Conservation (phyloP, 2,888 invertebrate species). For the Caenorhabditis sp. region DNA sequence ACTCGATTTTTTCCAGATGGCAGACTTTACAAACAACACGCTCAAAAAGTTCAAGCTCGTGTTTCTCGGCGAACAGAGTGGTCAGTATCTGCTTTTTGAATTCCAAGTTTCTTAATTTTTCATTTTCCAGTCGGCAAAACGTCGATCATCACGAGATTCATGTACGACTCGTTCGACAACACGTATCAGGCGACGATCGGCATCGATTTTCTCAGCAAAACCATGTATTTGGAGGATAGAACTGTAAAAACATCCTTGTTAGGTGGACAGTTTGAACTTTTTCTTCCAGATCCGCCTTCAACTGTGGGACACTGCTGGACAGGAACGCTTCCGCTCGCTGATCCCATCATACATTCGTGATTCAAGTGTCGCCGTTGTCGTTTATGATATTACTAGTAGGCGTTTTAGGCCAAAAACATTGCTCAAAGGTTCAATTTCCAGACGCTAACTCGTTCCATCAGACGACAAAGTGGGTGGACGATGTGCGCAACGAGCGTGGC, state of each 20-base stretch:
- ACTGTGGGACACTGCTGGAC: constrained; percentile 95
- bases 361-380: constrained; percentile 98
- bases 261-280: too few species aligned
- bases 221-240: constrained; percentile 99
- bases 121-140: constrained; percentile 93
- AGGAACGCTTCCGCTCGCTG: constrained; percentile 96
- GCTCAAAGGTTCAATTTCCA: constrained; percentile 83
- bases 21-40: constrained; percentile 95
- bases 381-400: constrained; percentile 98
- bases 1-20: constrained; percentile 65
- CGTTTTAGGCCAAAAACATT: too few species aligned
- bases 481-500: constrained; percentile 98
- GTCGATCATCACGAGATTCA: constrained; percentile 98
- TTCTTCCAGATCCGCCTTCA: constrained; percentile 90
- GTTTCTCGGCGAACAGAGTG: constrained; percentile 97
- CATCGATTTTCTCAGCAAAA: constrained; percentile 99
- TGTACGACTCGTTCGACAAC: constrained; percentile 99
- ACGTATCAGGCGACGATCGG: constrained; percentile 99
- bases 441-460: constrained; percentile 99
- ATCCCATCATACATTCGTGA: constrained; percentile 99
- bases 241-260: too few species aligned
- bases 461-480: constrained; percentile 99
- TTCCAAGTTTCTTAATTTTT: not conserved
- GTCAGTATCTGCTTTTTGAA: constrained; percentile 80
- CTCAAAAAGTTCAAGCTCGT: constrained; percentile 99